These are phyloP conservation scores for Brachionus sp. DNA, from an alignment of 1,140 invertebrate genomes.

Conservation along the genomic window DNA sequence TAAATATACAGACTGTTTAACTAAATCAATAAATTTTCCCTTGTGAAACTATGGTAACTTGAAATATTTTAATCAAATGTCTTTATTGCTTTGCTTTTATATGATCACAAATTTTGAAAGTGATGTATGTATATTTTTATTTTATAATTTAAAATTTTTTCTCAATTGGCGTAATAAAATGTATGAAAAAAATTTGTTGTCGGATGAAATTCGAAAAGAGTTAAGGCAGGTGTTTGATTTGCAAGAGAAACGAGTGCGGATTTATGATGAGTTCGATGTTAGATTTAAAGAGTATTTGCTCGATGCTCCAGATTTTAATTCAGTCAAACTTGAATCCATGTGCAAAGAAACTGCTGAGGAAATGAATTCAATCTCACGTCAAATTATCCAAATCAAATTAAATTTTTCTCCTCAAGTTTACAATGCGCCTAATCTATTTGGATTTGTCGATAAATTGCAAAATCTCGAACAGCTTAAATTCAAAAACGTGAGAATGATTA, in stretches of 20 bases:
- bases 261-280: conserved; percentile 10
- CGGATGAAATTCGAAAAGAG: neutral
- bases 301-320: conserved; percentile 25
- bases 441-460: neutral
- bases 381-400: conserved; percentile 8
- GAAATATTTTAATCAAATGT: neutral
- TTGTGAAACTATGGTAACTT: neutral
- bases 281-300: conserved; percentile 41
- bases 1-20: neutral
- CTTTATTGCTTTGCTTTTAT: neutral
- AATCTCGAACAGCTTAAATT: neutral
- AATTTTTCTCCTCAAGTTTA: conserved; percentile 37
- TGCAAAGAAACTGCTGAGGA: neutral
- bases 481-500: neutral
- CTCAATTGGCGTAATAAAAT: conserved; percentile 6
- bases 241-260: conserved; percentile 15
- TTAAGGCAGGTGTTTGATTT: neutral
- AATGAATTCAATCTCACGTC: conserved; percentile 18
- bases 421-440: neutral
- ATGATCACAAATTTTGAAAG: neutral
- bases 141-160: neutral
- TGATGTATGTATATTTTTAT: neutral
- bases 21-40: neutral
- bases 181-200: neutral
- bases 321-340: neutral